phyloP scores from a whole-genome alignment of 2,888 invertebrate species.

The Limnephilus rhombicus region DNA sequence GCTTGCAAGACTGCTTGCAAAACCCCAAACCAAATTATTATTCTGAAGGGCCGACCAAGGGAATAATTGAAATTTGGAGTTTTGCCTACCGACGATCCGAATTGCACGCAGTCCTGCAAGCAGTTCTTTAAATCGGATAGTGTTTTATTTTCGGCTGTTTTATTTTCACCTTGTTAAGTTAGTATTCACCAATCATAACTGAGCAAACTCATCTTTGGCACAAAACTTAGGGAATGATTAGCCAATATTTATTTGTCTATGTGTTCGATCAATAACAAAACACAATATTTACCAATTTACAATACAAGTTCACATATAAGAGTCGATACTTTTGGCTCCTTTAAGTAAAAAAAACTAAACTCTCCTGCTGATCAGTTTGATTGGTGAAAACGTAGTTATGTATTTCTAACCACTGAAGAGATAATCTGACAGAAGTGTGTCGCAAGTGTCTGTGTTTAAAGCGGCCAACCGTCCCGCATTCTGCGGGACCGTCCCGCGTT shows the following conservation, averaged over 20 bases:
- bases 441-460: neutral
- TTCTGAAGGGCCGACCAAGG: too few relatives aligned
- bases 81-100: neutral
- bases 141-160: neutral
- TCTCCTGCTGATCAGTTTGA: neutral
- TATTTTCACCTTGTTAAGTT: neutral
- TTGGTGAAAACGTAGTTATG: neutral
- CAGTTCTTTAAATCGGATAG: too few relatives aligned
- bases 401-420: neutral
- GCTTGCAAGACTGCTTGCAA: too few relatives aligned
- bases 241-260: neutral
- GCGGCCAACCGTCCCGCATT: too few relatives aligned
- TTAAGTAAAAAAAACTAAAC: neutral
- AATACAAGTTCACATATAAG: too few relatives aligned
- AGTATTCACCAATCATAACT: neutral
- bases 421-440: neutral
- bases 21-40: too few relatives aligned
- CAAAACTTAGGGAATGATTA: neutral
- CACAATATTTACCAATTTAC: neutral
- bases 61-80: neutral
- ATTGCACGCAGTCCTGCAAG: too few relatives aligned
- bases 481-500: too few relatives aligned
- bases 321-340: neutral
- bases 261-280: neutral
- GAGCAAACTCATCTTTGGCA: neutral